phyloP scores from a whole-genome alignment of 2,113 vertebrate genomes.

The Pangasianodon gigas region DNA sequence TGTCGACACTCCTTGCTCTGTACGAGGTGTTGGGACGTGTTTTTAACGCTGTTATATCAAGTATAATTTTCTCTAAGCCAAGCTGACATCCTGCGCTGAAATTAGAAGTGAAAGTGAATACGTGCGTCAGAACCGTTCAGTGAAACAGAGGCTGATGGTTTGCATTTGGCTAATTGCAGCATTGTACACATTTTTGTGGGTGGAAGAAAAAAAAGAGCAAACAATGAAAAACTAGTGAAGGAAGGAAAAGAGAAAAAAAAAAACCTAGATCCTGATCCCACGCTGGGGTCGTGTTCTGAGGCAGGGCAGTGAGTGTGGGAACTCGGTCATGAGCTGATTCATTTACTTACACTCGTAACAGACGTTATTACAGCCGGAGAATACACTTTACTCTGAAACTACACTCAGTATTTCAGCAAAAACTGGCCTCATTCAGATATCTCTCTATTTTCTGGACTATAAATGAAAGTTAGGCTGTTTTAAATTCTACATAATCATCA shows the following conservation, averaged over 20 bases:
- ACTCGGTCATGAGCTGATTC: not conserved
- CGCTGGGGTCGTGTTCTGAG: not conserved
- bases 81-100: not conserved
- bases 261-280: not conserved
- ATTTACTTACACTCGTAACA: not conserved
- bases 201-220: not conserved
- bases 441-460: not conserved
- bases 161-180: not conserved
- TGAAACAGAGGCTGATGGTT: not conserved
- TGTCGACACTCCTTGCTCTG: not conserved
- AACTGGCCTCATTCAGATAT: not conserved
- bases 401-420: not conserved
- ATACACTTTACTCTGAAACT: not conserved
- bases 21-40: not conserved
- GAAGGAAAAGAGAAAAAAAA: not conserved
- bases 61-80: not conserved
- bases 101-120: not conserved
- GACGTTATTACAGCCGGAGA: not conserved
- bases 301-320: not conserved
- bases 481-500: too few relatives aligned
- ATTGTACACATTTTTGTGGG: conserved; percentile 7
- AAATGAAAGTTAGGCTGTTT: not conserved
- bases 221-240: not conserved
- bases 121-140: not conserved
- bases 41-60: not conserved